Evolutionary conservation across 92 coral and sea anemone genomes (phyloP), one percentile per base, ranked within the genome.

Genomic region (Umimayanthus kanabou): DNA sequence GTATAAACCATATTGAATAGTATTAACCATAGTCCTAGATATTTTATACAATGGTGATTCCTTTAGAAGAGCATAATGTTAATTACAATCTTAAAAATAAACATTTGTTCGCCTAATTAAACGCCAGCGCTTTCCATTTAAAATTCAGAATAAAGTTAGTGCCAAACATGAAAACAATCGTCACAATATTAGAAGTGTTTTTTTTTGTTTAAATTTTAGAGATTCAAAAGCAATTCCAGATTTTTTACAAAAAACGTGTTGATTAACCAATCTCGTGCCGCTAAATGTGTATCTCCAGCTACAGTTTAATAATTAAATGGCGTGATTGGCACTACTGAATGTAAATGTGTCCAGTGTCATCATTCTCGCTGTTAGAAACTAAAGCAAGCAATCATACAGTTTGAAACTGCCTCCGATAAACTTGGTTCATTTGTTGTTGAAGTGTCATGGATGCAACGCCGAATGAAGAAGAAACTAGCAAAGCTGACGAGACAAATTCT

Each of bases 301-400:
- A 61, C 69, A 61, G 69, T 61, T 61, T 2, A 61, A 61, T 61
- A 18, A 61, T 61, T 61, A 61, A 61, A 2, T 61, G 69, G 26
- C 69, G n/a, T 16, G 69, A 61, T 22, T 22, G n/a, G 2, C 20
- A 15, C 18, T 14, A 15, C 11, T 53, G 58, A 53, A 53, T 53
- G 58, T 61, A 23, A 61, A 61, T 61, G 8, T 61, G 4, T 61
- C 8, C 7, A 25, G n/a, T 61, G 26, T 6, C 6, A 61, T 61
- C 26, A 61, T 61, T 14, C 69, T 61, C 69, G 15, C 69, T 61
- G 81, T 78, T 61, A 39, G 84, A 80, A 29, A 80, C 84, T 6
- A 39, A 4, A 33, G 65, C 39, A 16, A 55, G 15, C 71, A 33
- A 9, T 55, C 23, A 30, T 30, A 55, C 23, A 11, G 15, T 79